Evolutionary conservation across 1,140 invertebrate species (phyloP).

Genomic region (Campoletis sonorensis): DNA sequence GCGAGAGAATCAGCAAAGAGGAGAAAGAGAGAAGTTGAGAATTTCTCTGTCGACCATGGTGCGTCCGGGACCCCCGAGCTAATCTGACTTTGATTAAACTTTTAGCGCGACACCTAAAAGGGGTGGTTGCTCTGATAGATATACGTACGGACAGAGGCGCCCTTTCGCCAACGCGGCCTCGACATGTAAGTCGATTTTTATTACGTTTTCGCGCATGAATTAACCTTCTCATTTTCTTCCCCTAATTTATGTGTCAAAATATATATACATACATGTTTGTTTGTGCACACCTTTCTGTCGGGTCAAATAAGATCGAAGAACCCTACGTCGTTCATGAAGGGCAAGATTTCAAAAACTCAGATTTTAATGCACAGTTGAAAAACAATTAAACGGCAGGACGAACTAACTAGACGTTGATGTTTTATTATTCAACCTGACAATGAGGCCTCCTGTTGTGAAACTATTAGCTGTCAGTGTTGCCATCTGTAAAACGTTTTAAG

Average conservation of each 20-base stretch:
- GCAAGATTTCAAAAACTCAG: too few relatives aligned
- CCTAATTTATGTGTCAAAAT: neutral
- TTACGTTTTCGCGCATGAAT: slow-evolving; percentile 67
- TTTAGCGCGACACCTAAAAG: slow-evolving; percentile 74
- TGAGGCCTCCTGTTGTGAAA: too few relatives aligned
- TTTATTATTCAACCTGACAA: too few relatives aligned
- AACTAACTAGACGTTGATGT: too few relatives aligned
- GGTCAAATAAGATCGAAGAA: too few relatives aligned
- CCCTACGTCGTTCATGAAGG: too few relatives aligned
- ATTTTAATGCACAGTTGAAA: too few relatives aligned
- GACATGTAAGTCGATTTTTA: slow-evolving; percentile 75
- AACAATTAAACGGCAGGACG: too few relatives aligned
- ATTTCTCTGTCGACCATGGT: slow-evolving; percentile 52
- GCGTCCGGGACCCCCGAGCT: slow-evolving; percentile 58
- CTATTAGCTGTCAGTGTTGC: too few relatives aligned
- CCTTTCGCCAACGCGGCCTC: slow-evolving; percentile 31
- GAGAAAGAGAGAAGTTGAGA: slow-evolving; percentile 16
- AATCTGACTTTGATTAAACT: slow-evolving; percentile 77
- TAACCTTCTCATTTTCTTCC: slow-evolving; percentile 34
- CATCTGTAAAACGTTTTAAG: too few relatives aligned
- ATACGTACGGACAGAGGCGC: neutral
- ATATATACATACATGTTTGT: neutral
- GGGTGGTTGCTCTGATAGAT: slow-evolving; percentile 57
- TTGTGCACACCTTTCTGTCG: neutral
- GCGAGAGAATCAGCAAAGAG: neutral